These are phyloP conservation scores for Tetramorium bicarinatum DNA, from an alignment of 2,888 invertebrate species.

Conservation along the genomic window DNA sequence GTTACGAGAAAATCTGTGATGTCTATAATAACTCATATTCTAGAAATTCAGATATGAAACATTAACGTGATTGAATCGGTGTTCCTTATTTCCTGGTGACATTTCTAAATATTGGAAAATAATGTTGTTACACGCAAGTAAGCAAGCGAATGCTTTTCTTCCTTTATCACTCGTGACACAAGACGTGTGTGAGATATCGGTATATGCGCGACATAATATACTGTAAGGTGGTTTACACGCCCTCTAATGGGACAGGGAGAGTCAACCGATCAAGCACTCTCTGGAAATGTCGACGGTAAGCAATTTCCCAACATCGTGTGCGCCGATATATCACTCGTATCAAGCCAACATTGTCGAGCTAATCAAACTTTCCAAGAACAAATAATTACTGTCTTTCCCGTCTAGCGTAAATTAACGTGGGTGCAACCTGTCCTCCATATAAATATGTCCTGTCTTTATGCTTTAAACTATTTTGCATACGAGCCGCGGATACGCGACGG, in stretches of 20 bases:
- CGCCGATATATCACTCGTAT: conserved; percentile 36
- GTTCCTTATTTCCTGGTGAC: not conserved
- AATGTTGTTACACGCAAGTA: not conserved
- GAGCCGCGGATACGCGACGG: not conserved
- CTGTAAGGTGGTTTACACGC: conserved; percentile 63
- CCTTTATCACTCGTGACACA: conserved; percentile 54
- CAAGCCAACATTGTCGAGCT: conserved; percentile 34
- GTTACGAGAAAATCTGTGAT: not conserved
- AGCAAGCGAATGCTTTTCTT: conserved; percentile 44
- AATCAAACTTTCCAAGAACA: conserved; percentile 55
- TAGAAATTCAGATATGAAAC: conserved; percentile 13
- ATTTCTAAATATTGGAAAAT: conserved; percentile 13
- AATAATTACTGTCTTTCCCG: conserved; percentile 47
- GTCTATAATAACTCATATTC: not conserved
- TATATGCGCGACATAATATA: conserved; percentile 58
- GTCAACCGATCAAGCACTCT: conserved; percentile 58
- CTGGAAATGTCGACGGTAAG: conserved; percentile 66
- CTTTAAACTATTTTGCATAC: conserved; percentile 19
- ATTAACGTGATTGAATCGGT: not conserved
- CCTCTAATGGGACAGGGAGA: conserved; percentile 62
- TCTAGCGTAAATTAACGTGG: conserved; percentile 15
- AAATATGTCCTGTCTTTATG: conserved; percentile 17
- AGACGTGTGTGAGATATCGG: conserved; percentile 15
- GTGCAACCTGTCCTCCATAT: conserved; percentile 2
- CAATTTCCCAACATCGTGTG: conserved; percentile 43